Percentiles rank a stretch among this genome's conserved stretches.
Evolutionary conservation across 2,888 invertebrate species (phyloP).

Genomic region (Sphaerophoria rueppellii): DNA sequence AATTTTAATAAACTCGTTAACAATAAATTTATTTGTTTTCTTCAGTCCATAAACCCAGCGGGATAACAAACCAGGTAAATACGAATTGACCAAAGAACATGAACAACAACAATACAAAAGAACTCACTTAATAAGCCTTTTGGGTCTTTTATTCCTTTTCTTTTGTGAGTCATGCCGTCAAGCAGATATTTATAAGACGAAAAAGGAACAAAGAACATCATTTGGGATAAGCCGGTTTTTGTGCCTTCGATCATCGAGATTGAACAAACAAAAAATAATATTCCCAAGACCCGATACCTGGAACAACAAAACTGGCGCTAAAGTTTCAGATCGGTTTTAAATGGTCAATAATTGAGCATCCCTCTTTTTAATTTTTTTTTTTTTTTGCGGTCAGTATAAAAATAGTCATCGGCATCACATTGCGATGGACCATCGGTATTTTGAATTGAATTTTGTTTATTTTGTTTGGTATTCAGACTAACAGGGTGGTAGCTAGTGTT

Average conservation of each 20-base stretch:
- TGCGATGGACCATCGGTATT: conserved; percentile 33
- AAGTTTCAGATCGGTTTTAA: conserved; percentile 67
- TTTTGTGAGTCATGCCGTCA: conserved; percentile 56
- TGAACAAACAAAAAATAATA: conserved; percentile 22
- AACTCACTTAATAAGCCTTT: conserved; percentile 25
- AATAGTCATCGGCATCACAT: neutral
- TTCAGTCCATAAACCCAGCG: conserved; percentile 30
- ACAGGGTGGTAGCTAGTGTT: conserved; percentile 34
- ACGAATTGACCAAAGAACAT: conserved; percentile 41
- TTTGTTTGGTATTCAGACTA: conserved; percentile 4
- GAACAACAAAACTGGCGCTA: conserved; percentile 65
- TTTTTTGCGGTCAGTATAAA: conserved; percentile 60
- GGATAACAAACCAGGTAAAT: conserved; percentile 15
- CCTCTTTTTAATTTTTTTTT: conserved; percentile 47
- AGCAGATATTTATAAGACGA: conserved; percentile 23
- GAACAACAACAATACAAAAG: conserved; percentile 27
- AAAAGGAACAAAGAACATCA: conserved; percentile 58
- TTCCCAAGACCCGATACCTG: conserved; percentile 34
- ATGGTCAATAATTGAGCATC: conserved; percentile 63
- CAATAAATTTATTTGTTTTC: conserved; percentile 40
- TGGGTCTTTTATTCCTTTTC: conserved; percentile 41
- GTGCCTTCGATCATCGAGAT: conserved; percentile 49
- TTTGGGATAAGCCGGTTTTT: conserved; percentile 68
- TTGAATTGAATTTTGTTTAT: conserved; percentile 40
- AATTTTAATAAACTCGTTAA: conserved; percentile 31